These are phyloP conservation scores for Paramormyrops kingsleyae DNA, from an alignment of 2,113 vertebrate genomes.

Conservation along the genomic window DNA sequence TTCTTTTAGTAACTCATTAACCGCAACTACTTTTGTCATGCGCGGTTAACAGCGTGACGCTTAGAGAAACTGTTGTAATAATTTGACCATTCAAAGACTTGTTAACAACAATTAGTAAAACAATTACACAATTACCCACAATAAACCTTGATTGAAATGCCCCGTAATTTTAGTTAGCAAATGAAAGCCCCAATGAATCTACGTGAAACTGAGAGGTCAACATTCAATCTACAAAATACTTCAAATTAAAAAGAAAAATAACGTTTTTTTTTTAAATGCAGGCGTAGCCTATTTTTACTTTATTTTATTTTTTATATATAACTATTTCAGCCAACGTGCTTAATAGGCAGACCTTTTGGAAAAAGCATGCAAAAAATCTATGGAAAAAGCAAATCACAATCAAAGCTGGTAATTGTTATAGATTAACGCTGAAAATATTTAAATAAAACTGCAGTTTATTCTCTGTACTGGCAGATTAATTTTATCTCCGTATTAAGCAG, in stretches of 20 bases:
- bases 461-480: not conserved
- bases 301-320: too few species aligned
- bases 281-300: not conserved
- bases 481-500: not conserved
- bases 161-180: constrained; percentile 51
- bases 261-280: not conserved
- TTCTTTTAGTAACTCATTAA: constrained; percentile 60
- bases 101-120: constrained; percentile 73
- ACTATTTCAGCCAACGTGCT: not conserved
- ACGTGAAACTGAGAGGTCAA: not conserved
- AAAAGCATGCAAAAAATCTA: not conserved
- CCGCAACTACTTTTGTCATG: constrained; percentile 54
- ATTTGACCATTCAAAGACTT: constrained; percentile 60
- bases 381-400: not conserved
- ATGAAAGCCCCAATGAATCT: constrained; percentile 44
- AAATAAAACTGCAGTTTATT: not conserved
- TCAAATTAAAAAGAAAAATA: not conserved
- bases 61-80: constrained; percentile 48
- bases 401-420: not conserved
- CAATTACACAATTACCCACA: constrained; percentile 70
- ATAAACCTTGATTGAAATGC: constrained; percentile 54
- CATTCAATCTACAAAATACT: not conserved
- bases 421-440: not conserved
- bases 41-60: constrained; percentile 37
- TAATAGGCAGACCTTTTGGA: not conserved